These are phyloP conservation scores for Galeopterus variegatus DNA, from an alignment of 2,113 vertebrate genomes.

Conservation along the genomic window DNA sequence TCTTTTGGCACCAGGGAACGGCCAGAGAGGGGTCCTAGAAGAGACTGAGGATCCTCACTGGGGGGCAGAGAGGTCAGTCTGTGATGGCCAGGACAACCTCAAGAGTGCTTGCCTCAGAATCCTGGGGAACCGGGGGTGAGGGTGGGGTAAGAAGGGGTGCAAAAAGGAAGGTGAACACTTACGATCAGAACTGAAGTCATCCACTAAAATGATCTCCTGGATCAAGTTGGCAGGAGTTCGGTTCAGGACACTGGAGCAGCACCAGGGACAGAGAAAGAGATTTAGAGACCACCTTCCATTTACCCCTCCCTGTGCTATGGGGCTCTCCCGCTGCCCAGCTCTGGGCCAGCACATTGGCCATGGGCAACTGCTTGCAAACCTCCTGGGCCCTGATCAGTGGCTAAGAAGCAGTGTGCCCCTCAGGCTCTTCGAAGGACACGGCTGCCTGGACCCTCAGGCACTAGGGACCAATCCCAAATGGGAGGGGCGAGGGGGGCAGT, in stretches of 20 bases:
- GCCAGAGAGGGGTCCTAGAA: not conserved
- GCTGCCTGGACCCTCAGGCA: no score
- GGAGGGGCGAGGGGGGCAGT: fast-evolving
- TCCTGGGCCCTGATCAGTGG: not conserved
- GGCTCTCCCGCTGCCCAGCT: not conserved
- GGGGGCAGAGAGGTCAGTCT: not conserved
- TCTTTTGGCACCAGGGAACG: conserved; percentile 37
- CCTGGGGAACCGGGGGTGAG: not conserved
- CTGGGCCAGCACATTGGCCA: not conserved
- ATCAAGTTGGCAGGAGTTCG: conserved; percentile 94
- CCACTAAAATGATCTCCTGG: conserved; percentile 98
- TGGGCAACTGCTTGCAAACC: not conserved
- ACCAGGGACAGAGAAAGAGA: conserved; percentile 52
- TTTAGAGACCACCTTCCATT: not conserved
- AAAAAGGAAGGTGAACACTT: conserved; percentile 86
- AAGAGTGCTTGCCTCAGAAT: not conserved
- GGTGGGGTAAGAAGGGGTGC: not conserved
- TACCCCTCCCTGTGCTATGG: not conserved
- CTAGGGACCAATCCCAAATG: not conserved
- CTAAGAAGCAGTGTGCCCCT: not conserved
- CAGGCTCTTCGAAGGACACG: not conserved
- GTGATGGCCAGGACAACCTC: not conserved
- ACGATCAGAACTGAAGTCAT: conserved; percentile 98
- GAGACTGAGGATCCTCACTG: not conserved
- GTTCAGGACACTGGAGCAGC: conserved; percentile 93